Evolutionary conservation across 1,140 invertebrate genomes (phyloP), one percentile per base, ranked within the genome.

Genomic region (Magallana gigas): DNA sequence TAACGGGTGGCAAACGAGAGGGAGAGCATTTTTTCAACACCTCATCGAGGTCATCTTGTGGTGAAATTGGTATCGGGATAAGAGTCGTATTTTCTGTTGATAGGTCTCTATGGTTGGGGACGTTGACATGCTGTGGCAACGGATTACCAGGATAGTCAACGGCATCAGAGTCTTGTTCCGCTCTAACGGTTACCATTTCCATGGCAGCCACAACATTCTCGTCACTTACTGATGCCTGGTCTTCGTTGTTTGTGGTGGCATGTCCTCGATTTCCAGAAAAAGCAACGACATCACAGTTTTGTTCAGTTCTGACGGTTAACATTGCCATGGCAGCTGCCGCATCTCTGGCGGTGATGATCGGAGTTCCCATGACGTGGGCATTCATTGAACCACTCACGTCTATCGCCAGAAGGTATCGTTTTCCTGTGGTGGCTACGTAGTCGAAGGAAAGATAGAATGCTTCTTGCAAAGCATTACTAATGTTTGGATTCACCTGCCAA

Each of bases 351-450:
- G 85, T 85, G n/a, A 93, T 88, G 1, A 71, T 62, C 48, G 80
- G 48, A 9, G 86, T 89, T 1, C 91, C 90, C 48, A 89, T 48
- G 16, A 92, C 85, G 11, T 90, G 48, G 16, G 90, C 92, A 80
- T 92, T 85, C 94, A 95, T 95, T 64, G 94, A 91, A 88, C 95
- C 94, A 83, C 95, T 95, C 58, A 96, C 95, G 89, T 96, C 96
- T n/a, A 97, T 94, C 36, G 96, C 96, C 29, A 97, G 91, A 83
- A 96, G 92, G 89, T 95, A 96, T 56, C 95, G 94, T 86, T 96
- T 95, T 7, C 94, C 93, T 3, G 96, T 96, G 18, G 96, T 92
- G 91, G 95, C 91, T 1, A 96, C 89, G 87, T 95, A 94, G 91
- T 95, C 90, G 48, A 96, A 95, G 29, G 92, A 93, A 87, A 87